Percentiles rank a stretch among this genome's conserved stretches.
Evolutionary conservation across 2,888 invertebrate species (phyloP).

Genomic region (Athalia circularis): DNA sequence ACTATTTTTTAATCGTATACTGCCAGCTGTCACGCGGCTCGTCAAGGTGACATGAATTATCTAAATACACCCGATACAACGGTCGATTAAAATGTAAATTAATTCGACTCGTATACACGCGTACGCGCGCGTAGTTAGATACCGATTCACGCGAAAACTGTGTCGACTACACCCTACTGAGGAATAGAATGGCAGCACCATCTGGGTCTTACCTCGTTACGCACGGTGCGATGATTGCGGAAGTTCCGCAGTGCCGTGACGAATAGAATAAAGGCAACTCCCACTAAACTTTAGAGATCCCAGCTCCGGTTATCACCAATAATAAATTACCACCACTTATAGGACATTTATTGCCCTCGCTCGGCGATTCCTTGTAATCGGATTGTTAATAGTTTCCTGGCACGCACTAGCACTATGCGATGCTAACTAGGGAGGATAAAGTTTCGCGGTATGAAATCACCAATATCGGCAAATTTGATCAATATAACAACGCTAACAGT

Average conservation of each 20-base stretch:
- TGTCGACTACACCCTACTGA: constrained; percentile 7
- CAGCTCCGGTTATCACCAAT: constrained; percentile 34
- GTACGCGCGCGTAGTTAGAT: neutral
- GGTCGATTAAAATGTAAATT: constrained; percentile 6
- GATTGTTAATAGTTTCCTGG: constrained; percentile 29
- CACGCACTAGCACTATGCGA: constrained; percentile 17
- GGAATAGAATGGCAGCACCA: neutral
- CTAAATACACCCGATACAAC: neutral
- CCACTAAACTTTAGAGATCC: neutral
- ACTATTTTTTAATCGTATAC: neutral
- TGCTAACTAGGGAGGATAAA: neutral
- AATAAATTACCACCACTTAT: constrained; percentile 29
- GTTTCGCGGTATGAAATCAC: neutral
- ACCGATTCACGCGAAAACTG: constrained; percentile 15
- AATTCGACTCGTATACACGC: constrained; percentile 12
- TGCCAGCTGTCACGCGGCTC: neutral
- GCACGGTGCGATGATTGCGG: constrained; percentile 31
- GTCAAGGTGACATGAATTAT: neutral
- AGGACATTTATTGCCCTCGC: constrained; percentile 30
- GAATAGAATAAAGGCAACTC: constrained; percentile 33
- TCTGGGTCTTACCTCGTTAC: constrained; percentile 32
- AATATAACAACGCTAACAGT: neutral
- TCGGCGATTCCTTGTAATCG: constrained; percentile 26
- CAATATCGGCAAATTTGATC: neutral
- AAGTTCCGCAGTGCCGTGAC: constrained; percentile 32